phyloP scores from a whole-genome alignment of 2,113 vertebrate species.

The Delphinus delphis region DNA sequence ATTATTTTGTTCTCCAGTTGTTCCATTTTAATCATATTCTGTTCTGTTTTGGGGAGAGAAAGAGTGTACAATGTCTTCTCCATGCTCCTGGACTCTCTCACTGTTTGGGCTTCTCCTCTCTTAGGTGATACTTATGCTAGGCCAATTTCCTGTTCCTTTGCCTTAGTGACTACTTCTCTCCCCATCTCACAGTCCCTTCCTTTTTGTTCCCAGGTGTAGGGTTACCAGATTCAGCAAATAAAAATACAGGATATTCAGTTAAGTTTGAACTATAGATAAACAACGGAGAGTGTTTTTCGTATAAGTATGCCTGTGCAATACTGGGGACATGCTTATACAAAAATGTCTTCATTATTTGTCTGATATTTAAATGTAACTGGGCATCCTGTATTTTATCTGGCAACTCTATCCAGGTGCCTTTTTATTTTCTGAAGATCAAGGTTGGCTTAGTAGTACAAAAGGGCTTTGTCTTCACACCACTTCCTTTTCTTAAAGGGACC shows the following conservation, averaged over 20 bases:
- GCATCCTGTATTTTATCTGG: not conserved
- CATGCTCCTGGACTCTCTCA: not conserved
- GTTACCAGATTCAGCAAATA: not conserved
- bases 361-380: not conserved
- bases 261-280: not conserved
- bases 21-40: not conserved
- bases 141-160: not conserved
- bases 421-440: not conserved
- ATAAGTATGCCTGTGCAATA: not conserved
- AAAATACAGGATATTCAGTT: not conserved
- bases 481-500: slow-evolving; percentile 29
- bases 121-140: rapidly evolving
- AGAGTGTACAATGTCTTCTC: not conserved
- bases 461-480: not conserved
- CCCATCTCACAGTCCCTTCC: not conserved
- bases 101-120: not conserved
- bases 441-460: not conserved
- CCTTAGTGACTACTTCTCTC: not conserved
- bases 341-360: not conserved
- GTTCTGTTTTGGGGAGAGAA: not conserved
- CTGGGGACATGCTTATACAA: not conserved
- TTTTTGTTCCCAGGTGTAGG: not conserved
- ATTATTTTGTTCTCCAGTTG: not conserved
- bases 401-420: not conserved
- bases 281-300: not conserved